These are phyloP conservation scores for Raphicerus campestris DNA, from an alignment of 2,113 vertebrate species.

Conservation along the genomic window DNA sequence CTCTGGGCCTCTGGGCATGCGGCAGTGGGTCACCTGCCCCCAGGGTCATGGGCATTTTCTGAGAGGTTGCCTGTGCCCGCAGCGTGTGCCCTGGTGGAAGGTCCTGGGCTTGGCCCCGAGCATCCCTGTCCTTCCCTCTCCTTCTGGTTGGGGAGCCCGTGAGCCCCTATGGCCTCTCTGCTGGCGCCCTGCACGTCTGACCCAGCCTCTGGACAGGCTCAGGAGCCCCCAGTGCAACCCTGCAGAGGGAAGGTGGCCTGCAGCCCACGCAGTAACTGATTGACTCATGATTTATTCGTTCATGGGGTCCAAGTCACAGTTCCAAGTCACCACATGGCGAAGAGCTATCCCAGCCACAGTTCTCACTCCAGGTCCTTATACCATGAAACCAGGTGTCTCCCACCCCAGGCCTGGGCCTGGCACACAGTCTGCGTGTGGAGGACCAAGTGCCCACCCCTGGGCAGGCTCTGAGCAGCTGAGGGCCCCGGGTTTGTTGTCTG, in stretches of 20 bases:
- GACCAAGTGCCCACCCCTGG: fast-evolving
- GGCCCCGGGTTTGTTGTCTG: too few species aligned
- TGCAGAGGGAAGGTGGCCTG: neutral
- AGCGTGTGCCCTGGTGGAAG: neutral
- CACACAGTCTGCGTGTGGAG: fast-evolving
- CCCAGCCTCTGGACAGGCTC: neutral
- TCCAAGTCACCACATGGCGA: fast-evolving
- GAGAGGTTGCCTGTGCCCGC: neutral
- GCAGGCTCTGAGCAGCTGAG: neutral
- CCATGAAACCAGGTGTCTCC: neutral
- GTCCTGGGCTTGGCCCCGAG: neutral
- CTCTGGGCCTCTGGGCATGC: neutral
- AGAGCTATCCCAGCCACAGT: fast-evolving
- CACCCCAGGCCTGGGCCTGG: neutral
- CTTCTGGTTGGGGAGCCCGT: neutral
- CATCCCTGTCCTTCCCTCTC: neutral
- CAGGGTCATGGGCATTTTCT: neutral
- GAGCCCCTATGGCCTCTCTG: fast-evolving
- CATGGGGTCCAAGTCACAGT: fast-evolving
- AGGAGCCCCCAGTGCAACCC: too few species aligned
- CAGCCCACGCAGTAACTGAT: too few species aligned
- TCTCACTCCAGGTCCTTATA: neutral
- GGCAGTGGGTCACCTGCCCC: neutral
- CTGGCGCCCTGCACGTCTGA: fast-evolving
- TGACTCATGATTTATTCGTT: fast-evolving